phyloP scores from a whole-genome alignment of 1,140 invertebrate genomes.

The Apis cerana region DNA sequence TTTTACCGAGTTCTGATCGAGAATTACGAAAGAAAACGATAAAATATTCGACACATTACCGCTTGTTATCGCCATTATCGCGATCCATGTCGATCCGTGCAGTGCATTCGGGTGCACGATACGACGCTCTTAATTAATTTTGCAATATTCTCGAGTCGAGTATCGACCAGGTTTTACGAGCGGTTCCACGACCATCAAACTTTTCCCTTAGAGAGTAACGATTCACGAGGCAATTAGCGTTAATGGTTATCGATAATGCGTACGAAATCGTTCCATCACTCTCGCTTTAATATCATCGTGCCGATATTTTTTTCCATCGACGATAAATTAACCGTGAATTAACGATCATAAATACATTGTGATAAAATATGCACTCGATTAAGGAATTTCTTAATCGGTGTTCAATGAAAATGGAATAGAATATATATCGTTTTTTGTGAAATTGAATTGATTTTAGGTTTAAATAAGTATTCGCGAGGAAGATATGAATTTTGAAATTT shows the following conservation, averaged over 20 bases:
- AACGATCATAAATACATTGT: constrained; percentile 43
- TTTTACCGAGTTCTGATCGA: not conserved
- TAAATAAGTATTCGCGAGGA: too few relatives aligned
- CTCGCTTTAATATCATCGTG: constrained; percentile 31
- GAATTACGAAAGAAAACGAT: constrained; percentile 21
- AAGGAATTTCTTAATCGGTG: not conserved
- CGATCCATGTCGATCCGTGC: not conserved
- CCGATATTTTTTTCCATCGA: constrained; percentile 3
- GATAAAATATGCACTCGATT: constrained; percentile 45
- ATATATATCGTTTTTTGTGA: not conserved
- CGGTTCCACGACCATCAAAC: constrained; percentile 33
- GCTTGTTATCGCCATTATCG: constrained; percentile 31
- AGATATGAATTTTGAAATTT: too few relatives aligned
- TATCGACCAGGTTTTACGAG: constrained; percentile 25
- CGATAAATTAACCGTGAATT: constrained; percentile 46
- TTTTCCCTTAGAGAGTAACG: constrained; percentile 40
- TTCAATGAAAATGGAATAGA: not conserved
- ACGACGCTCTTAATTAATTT: constrained; percentile 49
- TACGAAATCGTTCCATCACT: constrained; percentile 42
- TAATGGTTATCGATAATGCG: constrained; percentile 42
- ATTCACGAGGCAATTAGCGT: constrained; percentile 43
- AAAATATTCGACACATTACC: constrained; percentile 16
- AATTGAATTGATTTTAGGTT: too few relatives aligned
- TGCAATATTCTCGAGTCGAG: constrained; percentile 29
- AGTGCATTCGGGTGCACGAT: not conserved